phyloP scores from a whole-genome alignment of 2,113 vertebrate genomes.

The Mesocricetus auratus region DNA sequence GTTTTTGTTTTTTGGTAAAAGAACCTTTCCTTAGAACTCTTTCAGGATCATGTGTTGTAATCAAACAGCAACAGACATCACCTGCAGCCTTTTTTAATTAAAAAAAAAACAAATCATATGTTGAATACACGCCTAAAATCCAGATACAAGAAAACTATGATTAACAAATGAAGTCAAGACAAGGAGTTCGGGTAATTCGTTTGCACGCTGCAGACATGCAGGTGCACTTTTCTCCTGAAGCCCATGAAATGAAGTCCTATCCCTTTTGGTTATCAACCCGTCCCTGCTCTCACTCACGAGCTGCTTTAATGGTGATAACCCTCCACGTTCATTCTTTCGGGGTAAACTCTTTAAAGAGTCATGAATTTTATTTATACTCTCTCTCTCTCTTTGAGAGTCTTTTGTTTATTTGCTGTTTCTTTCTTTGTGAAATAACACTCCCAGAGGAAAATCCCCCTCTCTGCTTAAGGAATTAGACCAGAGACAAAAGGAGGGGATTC shows the following conservation, averaged over 20 bases:
- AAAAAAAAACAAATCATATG: neutral
- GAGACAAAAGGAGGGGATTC: conserved; percentile 96
- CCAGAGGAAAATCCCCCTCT: conserved; percentile 93
- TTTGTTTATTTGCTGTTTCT: conserved; percentile 94
- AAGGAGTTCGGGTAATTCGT: conserved; percentile 77
- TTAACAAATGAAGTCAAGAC: conserved; percentile 74
- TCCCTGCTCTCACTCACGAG: conserved; percentile 86
- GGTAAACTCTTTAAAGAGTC: conserved; percentile 93
- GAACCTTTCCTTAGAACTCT: neutral
- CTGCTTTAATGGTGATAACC: conserved; percentile 92
- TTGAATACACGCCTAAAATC: neutral
- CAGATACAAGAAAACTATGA: neutral
- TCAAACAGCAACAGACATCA: neutral
- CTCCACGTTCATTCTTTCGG: conserved; percentile 91
- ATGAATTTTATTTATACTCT: conserved; percentile 94
- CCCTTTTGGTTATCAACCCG: conserved; percentile 78
- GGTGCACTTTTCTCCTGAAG: conserved; percentile 85
- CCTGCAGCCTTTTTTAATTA: conserved; percentile 66
- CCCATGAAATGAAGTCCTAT: conserved; percentile 84
- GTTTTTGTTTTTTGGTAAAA: too few species aligned
- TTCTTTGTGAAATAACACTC: conserved; percentile 93
- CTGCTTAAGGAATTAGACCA: conserved; percentile 97
- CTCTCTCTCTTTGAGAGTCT: conserved; percentile 92
- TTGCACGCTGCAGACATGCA: conserved; percentile 81
- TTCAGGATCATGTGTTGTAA: conserved; percentile 47